These are phyloP conservation scores for Callyntrura sp. DNA, from an alignment of 2,888 invertebrate genomes.

Conservation along the genomic window DNA sequence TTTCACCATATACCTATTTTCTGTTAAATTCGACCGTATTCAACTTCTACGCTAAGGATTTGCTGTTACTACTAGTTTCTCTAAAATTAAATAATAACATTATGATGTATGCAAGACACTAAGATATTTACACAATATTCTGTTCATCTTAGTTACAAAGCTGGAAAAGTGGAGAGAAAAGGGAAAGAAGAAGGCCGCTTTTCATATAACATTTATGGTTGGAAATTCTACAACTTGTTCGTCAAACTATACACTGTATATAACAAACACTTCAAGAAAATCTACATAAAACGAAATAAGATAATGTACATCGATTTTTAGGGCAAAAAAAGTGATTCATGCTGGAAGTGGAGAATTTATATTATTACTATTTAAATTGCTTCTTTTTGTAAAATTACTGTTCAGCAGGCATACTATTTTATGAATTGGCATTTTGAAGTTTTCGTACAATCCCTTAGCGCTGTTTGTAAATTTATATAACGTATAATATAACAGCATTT, in stretches of 20 bases:
- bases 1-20: too few relatives aligned
- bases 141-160: slow-evolving; percentile 4
- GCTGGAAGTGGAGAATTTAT: neutral
- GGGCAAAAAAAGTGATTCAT: neutral
- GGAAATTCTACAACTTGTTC: too few relatives aligned
- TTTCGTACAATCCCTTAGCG: neutral
- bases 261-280: too few relatives aligned
- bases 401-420: neutral
- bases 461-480: neutral
- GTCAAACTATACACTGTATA: too few relatives aligned
- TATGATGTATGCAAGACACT: slow-evolving; percentile 37
- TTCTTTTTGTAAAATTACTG: neutral
- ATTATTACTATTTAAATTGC: neutral
- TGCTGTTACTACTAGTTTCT: slow-evolving; percentile 24
- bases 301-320: neutral
- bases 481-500: neutral
- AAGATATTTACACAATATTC: slow-evolving; percentile 6
- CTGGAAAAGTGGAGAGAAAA: neutral
- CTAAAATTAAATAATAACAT: slow-evolving; percentile 57
- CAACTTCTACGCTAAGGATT: neutral
- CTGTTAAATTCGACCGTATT: neutral
- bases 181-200: neutral
- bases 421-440: slow-evolving; percentile 49
- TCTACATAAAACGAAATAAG: too few relatives aligned
- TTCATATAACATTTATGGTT: neutral